Evolutionary conservation across 2,113 vertebrate species (phyloP), one percentile per base, ranked within the genome.

Genomic region (Asarcornis scutulata): DNA sequence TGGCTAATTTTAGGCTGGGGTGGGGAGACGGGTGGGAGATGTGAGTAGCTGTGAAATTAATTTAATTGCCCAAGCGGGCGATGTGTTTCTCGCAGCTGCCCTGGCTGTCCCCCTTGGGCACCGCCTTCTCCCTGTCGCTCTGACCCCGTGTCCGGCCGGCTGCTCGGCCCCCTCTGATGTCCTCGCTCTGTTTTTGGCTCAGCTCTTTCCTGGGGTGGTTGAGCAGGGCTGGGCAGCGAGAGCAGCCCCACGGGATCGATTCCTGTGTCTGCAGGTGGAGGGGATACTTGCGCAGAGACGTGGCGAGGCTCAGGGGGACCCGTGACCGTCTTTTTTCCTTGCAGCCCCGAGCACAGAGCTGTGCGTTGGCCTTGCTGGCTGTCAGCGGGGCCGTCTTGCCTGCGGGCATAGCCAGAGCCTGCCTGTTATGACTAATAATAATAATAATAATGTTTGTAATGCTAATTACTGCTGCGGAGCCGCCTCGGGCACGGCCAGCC

Each of bases 1-100:
- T 93, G 89, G 79, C 95, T 96, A 96, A 96, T 97, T 97, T 97
- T 97, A 97, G 94, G 64, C 81, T 83, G 64, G 91, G 59, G 76
- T 88, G 90, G 83, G 89, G 89, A 96, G 58, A 50, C 38, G 62
- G 79, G 52, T 38, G 44, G 52, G 93, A 92, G 86, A 95, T 94
- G 68, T 89, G 93, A 91, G 89, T 94, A 95, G 90, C 88, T 93
- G 94, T 87, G 74, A 91, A 96, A 97, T 92, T 94, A 96, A 92
- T 97, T 94, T 86, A 96, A 97, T 97, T 96, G 91, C 91, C 89
- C 92, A 96, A 88, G 92, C 9, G 11, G 4, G 80, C 7, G 0
- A 58, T 82, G 91, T 91, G 88, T 91, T 91, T 80, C 75, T 96
- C 1, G 59, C 93, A 95, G 96, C 93, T 89, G 77, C 87, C 71